A percentile compares a stretch with the other conserved stretches of the same genome.
Evolutionary conservation across 2,113 vertebrate genomes (phyloP).

Genomic region (Rhodinocichla rosea): DNA sequence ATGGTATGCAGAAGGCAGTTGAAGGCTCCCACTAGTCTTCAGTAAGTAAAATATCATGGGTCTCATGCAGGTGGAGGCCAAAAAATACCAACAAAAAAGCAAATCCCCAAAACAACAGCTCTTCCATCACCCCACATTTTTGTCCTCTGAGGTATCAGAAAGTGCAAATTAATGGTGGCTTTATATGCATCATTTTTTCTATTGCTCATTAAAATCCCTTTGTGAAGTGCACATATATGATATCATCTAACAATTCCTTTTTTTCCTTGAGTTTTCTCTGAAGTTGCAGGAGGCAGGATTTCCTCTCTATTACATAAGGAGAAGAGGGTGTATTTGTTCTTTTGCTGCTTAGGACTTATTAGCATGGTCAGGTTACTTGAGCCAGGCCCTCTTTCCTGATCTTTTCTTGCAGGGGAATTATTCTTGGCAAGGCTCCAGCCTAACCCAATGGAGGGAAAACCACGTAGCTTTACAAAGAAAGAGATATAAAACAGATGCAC

Average conservation of each 20-base stretch:
- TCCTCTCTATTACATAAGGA: conserved; percentile 41
- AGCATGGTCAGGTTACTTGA: background rate
- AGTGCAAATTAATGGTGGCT: background rate
- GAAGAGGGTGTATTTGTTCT: conserved; percentile 12
- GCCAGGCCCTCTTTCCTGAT: conserved; percentile 36
- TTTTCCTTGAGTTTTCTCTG: background rate
- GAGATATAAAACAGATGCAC: background rate
- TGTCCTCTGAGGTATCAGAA: background rate
- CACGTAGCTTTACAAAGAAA: background rate
- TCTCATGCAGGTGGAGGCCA: background rate
- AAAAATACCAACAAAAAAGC: background rate
- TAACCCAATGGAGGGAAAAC: background rate
- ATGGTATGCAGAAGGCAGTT: background rate
- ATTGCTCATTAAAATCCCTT: background rate
- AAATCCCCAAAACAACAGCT: background rate
- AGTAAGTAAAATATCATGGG: background rate
- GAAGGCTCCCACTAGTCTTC: background rate
- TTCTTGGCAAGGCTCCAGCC: conserved; percentile 31
- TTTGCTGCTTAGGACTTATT: background rate
- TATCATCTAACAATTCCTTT: background rate
- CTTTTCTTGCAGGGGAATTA: conserved; percentile 38
- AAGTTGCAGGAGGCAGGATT: conserved; percentile 41
- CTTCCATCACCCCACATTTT: background rate
- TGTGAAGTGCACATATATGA: background rate
- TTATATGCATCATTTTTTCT: background rate